Evolutionary conservation across 2,797 vertebrate species (phyloP), one percentile per base, ranked within the genome.

Genomic region (Mallotus villosus): DNA sequence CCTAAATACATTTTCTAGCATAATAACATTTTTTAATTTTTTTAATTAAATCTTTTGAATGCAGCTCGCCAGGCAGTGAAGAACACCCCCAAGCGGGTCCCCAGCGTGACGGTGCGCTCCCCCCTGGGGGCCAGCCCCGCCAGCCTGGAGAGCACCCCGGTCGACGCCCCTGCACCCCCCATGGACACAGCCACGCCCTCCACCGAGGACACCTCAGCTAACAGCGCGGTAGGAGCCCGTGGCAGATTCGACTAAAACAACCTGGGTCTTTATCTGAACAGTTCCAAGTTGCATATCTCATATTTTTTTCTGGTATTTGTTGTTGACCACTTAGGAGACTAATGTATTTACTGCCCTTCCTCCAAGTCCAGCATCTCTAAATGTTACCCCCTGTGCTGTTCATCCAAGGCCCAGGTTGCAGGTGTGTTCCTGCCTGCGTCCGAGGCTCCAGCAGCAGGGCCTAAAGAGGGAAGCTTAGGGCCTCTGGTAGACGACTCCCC

Each of bases 51-150:
- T 74, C 5, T 51, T 5, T 63, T 41, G 25, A 6, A 87, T 84
- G 2, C 87, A 99, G 98, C 95, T 86, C 98, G 97, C 25, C 97
- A 96, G 91, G 96, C 95, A 64, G 89, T 95, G 80, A 99, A 98
- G 90, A 99, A 97, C 90, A 95, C 97, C 0, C 96, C 97, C 0
- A 96, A 98, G 74, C 94, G 97, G 58, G 85, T 95, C 34, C 92
- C 95, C 0, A 96, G 95, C 68, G 92, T 97, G 65, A 95, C 96
- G 37, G 94, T 97, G 19, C 96, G 97, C 25, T 97, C 96, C 61
- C 95, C 97, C n/a, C 88, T 96, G 80, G 95, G 95, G 71, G 91
- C 95, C 73, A 92, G 94, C 73, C 96, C 97, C 41, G 93, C 97
- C 1, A 86, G 92, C 67, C 79, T 92, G 86, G 97, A 99, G n/a